A percentile compares a stretch with the other conserved stretches of the same genome.
Conservation (phyloP, 2,113 vertebrate genomes). For the Synchiropus splendidus region DNA sequence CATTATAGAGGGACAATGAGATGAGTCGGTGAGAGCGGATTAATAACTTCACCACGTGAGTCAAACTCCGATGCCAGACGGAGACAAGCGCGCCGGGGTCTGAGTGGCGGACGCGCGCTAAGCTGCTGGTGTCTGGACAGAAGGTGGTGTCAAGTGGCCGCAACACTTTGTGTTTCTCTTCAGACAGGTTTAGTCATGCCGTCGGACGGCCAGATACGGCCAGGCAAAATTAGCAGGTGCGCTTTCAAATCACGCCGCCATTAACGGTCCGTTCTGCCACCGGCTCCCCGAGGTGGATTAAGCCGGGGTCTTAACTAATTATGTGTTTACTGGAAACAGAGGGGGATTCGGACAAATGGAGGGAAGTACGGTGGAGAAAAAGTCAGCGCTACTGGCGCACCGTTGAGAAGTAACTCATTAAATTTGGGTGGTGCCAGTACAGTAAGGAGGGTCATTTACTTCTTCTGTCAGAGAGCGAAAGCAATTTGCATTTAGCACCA, state of each 20-base stretch:
- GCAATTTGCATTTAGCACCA: too few species aligned
- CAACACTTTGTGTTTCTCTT: slow-evolving; percentile 25
- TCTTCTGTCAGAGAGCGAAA: too few species aligned
- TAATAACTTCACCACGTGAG: slow-evolving; percentile 56
- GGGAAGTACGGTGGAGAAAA: not conserved
- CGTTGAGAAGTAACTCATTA: not conserved
- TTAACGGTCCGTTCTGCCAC: slow-evolving; percentile 34
- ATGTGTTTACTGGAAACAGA: slow-evolving; percentile 20
- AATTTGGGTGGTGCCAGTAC: not conserved
- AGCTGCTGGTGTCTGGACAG: slow-evolving; percentile 24
- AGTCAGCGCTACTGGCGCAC: not conserved
- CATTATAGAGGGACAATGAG: slow-evolving; percentile 59
- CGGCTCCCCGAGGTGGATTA: slow-evolving; percentile 45
- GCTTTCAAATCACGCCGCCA: slow-evolving; percentile 31
- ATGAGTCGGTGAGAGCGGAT: slow-evolving; percentile 53
- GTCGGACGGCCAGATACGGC: slow-evolving; percentile 32
- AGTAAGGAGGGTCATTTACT: not conserved
- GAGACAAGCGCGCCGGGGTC: slow-evolving; percentile 15
- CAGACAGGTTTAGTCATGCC: slow-evolving; percentile 40
- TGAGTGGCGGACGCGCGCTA: slow-evolving; percentile 41
- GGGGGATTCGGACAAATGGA: slow-evolving; percentile 9
- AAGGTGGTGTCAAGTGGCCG: slow-evolving; percentile 17
- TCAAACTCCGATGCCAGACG: slow-evolving; percentile 40
- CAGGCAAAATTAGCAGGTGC: slow-evolving; percentile 45
- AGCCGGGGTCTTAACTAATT: slow-evolving; percentile 36